Evolutionary conservation across 2,888 invertebrate genomes (phyloP).

Genomic region (Melanostoma mellinum): DNA sequence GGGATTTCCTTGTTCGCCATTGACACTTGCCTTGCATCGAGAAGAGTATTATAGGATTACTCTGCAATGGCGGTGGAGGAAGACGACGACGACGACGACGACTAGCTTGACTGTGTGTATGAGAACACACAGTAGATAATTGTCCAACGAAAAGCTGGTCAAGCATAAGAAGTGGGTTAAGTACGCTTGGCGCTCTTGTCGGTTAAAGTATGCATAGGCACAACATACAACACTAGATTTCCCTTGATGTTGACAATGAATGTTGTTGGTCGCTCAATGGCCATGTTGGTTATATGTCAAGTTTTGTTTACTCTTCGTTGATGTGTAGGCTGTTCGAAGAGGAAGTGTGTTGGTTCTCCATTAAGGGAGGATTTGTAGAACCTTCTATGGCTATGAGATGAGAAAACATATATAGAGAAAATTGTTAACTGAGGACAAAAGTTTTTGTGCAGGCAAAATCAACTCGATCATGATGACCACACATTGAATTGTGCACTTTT

Average conservation of each 20-base stretch:
- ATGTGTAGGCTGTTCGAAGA: not conserved
- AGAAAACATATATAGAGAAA: too few species aligned
- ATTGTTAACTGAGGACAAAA: slow-evolving; percentile 2
- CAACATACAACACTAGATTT: slow-evolving; percentile 26
- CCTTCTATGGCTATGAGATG: not conserved
- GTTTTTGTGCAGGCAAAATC: slow-evolving; percentile 1
- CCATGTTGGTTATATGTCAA: slow-evolving; percentile 40
- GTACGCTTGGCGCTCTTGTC: slow-evolving; percentile 53
- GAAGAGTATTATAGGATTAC: slow-evolving; percentile 54
- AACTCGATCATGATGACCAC: not conserved
- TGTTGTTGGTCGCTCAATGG: slow-evolving; percentile 42
- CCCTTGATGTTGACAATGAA: slow-evolving; percentile 71
- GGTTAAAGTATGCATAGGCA: slow-evolving; percentile 17
- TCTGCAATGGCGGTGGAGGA: not conserved
- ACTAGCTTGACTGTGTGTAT: slow-evolving; percentile 6
- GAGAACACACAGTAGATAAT: slow-evolving; percentile 18
- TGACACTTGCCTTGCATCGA: slow-evolving; percentile 24
- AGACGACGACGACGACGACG: not conserved
- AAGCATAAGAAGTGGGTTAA: slow-evolving; percentile 70
- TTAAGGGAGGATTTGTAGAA: slow-evolving; percentile 19
- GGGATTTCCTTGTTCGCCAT: slow-evolving; percentile 64
- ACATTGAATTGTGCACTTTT: not conserved
- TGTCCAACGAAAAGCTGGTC: slow-evolving; percentile 47
- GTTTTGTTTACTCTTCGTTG: slow-evolving; percentile 38
- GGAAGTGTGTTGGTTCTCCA: slow-evolving; percentile 19